Base-by-base conservation (phyloP, 1,140 invertebrate genomes). In the Aradophagus sp. region DNA sequence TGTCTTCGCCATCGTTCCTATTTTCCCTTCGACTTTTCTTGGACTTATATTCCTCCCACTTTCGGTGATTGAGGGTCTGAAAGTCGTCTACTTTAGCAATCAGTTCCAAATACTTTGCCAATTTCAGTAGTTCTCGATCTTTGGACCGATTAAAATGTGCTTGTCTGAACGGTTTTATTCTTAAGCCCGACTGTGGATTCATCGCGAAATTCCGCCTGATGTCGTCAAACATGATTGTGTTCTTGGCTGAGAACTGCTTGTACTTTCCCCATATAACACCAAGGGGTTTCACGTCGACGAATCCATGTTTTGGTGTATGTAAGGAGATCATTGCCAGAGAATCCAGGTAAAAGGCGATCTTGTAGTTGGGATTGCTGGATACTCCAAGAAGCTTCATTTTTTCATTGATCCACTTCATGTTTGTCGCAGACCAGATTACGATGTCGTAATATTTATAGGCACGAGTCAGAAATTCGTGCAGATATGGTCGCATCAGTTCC, bases 181-280 rank as follows among this genome's bases (percentile, higher is more conserved):
- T 92, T 1, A 99, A 84, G 3, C 97, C 97, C 63, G 92, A 96
- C 74, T 95, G 93, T 10, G 96, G 96, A 86, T 99, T 99, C 97
- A 99, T 98, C 10, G 98, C 90, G 77, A 99, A 99, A 86, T 99
- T 99, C 71, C 96, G 87, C 48, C 96, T 88, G n/a, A 99, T 93
- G 80, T 99, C 97, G 79, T 99, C 97, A 77, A 99, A 95, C 96
- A 99, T 99, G 65, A 99, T 97, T 0, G 97, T 99, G 79, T 99
- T 99, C 77, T 93, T 94, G 0, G 91, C 86, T 32, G 89, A 92
- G 80, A 94, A 98, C 76, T 97, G 92, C 10, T 91, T 87, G 81
- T 92, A 98, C 81, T 97, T 96, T 8, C 96, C 97, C 97, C 97
- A 99, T 59, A 99, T 97, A 1, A 99, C 93, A 23, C 95, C 96